Evolutionary conservation across 2,888 invertebrate species (phyloP).

Genomic region (Nephrocerus scutellatus): DNA sequence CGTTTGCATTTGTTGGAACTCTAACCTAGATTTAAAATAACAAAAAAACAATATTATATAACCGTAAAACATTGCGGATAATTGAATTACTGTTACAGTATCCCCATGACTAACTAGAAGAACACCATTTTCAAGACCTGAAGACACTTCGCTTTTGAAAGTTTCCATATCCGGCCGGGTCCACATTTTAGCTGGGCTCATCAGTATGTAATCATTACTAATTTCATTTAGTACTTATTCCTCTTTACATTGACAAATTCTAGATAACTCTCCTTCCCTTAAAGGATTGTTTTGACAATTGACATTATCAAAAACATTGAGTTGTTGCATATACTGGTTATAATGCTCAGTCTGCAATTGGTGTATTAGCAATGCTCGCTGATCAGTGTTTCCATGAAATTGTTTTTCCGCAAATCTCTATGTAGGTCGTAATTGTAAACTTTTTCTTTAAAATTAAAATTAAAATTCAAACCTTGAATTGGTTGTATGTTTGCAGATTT

Average conservation of each 20-base stretch:
- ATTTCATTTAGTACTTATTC: constrained; percentile 25
- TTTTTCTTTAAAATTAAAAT: too few relatives aligned
- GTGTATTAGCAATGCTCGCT: constrained; percentile 87
- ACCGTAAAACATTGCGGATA: too few relatives aligned
- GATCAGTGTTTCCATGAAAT: constrained; percentile 73
- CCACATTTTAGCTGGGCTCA: constrained; percentile 90
- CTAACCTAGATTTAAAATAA: too few relatives aligned
- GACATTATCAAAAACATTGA: too few relatives aligned
- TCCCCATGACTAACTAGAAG: constrained; percentile 94
- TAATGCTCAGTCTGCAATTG: constrained; percentile 98
- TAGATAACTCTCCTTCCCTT: too few relatives aligned
- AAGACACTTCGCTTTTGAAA: constrained; percentile 84
- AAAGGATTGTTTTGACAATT: too few relatives aligned
- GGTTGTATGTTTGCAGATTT: constrained; percentile 87
- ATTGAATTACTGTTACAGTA: constrained; percentile 72
- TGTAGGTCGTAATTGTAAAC: too few relatives aligned
- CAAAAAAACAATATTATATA: too few relatives aligned
- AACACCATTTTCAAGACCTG: constrained; percentile 74
- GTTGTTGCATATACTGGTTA: constrained; percentile 96
- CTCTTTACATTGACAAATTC: too few relatives aligned
- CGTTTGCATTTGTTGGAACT: constrained; percentile 93
- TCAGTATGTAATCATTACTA: constrained; percentile 48
- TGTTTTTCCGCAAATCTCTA: constrained; percentile 88
- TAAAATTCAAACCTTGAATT: constrained; percentile 61
- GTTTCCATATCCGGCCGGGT: constrained; percentile 77